A percentile compares a stretch with the other conserved stretches of the same genome.
Evolutionary conservation across 2,888 invertebrate species (phyloP).

Genomic region (Chaetogeoica ovagalla): DNA sequence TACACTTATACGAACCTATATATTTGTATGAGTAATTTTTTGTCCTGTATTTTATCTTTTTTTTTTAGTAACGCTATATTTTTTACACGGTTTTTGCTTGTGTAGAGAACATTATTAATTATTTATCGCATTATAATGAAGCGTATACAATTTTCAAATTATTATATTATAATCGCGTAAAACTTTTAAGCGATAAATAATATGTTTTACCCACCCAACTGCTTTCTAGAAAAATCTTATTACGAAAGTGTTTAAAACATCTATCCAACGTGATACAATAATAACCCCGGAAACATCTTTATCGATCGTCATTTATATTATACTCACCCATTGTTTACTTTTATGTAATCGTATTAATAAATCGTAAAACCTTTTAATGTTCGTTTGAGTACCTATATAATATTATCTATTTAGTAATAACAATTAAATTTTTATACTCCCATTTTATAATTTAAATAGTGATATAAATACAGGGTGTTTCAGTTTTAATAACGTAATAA

Average conservation of each 20-base stretch:
- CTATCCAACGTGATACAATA: constrained; percentile 6
- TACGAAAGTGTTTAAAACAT: neutral
- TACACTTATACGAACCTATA: too few relatives aligned
- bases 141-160: constrained; percentile 7
- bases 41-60: constrained; percentile 10
- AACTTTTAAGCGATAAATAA: neutral
- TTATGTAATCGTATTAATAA: neutral
- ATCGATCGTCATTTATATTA: too few relatives aligned
- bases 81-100: constrained; percentile 30
- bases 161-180: neutral
- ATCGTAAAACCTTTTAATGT: neutral
- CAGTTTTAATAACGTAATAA: too few relatives aligned
- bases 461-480: too few relatives aligned
- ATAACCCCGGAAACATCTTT: neutral
- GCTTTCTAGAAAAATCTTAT: neutral
- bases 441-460: neutral
- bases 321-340: neutral
- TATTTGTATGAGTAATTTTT: neutral
- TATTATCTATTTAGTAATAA: neutral
- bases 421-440: neutral
- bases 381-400: neutral
- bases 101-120: neutral
- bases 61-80: neutral
- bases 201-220: neutral
- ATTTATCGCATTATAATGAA: neutral